Conservation (phyloP, 2,797 vertebrate species). For the Clarias laeviceps region DNA sequence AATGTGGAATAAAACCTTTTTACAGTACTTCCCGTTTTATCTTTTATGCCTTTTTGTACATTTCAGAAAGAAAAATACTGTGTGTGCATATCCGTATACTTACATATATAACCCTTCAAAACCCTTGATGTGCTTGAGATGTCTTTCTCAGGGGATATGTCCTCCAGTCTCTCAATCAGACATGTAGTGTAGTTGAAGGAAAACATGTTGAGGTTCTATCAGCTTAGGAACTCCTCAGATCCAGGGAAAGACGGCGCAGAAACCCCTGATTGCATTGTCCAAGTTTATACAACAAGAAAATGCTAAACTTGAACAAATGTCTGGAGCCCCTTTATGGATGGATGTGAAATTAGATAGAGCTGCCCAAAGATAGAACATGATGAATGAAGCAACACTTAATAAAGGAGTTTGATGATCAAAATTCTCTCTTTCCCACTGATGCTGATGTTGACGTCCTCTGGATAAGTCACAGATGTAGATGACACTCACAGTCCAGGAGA, state of each 20-base stretch:
- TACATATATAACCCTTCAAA: conserved; percentile 21
- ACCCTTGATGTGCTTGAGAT: not conserved
- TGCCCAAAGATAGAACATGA: not conserved
- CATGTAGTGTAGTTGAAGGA: conserved; percentile 15
- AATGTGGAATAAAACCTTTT: not conserved
- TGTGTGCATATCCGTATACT: not conserved
- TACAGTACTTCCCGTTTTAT: not conserved
- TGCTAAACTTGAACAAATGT: not conserved
- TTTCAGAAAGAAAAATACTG: not conserved
- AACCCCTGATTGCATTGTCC: not conserved
- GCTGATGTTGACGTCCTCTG: conserved; percentile 57
- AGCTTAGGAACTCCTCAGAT: not conserved
- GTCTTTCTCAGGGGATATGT: conserved; percentile 2
- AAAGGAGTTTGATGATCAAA: too few relatives aligned
- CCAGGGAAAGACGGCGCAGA: not conserved
- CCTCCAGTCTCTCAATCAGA: conserved; percentile 4
- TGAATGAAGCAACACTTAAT: not conserved
- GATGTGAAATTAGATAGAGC: not conserved
- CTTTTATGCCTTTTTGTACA: not conserved
- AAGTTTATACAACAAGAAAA: not conserved
- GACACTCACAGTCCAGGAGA: conserved; percentile 68
- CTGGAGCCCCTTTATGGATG: not conserved
- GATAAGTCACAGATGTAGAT: conserved; percentile 79
- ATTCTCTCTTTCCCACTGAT: conserved; percentile 32
- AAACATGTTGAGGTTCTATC: conserved; percentile 30